phyloP scores from a whole-genome alignment of 2,797 vertebrate genomes.

The Emys orbicularis region DNA sequence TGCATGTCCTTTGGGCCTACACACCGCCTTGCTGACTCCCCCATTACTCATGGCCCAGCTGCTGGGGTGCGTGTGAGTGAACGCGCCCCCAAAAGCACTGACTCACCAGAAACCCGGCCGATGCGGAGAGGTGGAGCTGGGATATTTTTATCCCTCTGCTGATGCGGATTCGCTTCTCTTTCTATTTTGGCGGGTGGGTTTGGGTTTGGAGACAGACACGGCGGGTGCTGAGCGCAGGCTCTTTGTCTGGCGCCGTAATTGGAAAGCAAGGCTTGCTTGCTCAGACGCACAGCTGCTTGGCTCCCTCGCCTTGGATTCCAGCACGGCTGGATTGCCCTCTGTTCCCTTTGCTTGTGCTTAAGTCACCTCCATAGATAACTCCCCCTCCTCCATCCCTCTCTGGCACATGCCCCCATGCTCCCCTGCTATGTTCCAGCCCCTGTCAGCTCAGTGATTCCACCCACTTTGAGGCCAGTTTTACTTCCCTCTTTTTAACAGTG shows the following conservation, averaged over 20 bases:
- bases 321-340: neutral
- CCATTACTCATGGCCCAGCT: conserved; percentile 23
- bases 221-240: neutral
- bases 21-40: neutral
- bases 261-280: neutral
- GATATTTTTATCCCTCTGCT: conserved; percentile 58
- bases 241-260: neutral
- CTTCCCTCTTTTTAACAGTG: neutral
- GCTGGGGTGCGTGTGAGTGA: conserved; percentile 31
- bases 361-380: neutral
- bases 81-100: conserved; percentile 54
- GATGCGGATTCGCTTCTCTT: conserved; percentile 7
- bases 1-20: conserved; percentile 1
- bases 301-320: neutral
- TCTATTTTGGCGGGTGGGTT: neutral
- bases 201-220: neutral
- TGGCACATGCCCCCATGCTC: neutral
- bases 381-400: neutral
- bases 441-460: neutral
- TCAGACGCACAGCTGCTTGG: neutral
- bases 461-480: neutral
- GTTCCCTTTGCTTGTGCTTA: neutral
- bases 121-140: conserved; percentile 16
- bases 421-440: neutral
- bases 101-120: conserved; percentile 60